Evolutionary conservation across 2,797 vertebrate species (phyloP).

Genomic region (Sebastes glaucus): DNA sequence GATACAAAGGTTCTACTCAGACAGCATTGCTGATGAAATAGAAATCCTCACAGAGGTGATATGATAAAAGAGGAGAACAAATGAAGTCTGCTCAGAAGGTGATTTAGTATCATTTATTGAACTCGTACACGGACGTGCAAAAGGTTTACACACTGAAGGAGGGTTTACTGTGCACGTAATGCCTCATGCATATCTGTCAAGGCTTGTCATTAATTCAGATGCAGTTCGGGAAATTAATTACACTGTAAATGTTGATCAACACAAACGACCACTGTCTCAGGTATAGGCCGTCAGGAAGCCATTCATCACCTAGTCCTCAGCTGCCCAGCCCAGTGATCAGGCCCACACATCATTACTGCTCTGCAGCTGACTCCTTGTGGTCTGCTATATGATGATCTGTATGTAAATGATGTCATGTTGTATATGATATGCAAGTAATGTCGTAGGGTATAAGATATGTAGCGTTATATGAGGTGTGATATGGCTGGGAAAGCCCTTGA

Average conservation of each 20-base stretch:
- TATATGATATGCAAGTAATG: background rate
- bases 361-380: background rate
- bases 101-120: background rate
- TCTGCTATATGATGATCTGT: background rate
- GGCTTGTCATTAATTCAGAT: conserved; percentile 44
- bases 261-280: conserved; percentile 25
- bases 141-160: conserved; percentile 6
- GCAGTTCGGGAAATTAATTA: conserved; percentile 49
- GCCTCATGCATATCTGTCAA: conserved; percentile 24
- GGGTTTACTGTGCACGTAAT: conserved; percentile 1
- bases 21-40: conserved; percentile 7
- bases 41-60: background rate
- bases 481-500: background rate
- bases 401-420: background rate
- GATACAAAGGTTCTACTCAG: background rate
- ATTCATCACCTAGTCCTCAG: conserved; percentile 31
- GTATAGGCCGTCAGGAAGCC: conserved; percentile 7
- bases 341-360: background rate
- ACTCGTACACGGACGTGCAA: background rate
- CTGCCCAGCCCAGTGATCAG: conserved; percentile 9
- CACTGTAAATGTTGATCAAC: conserved; percentile 62
- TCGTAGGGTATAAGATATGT: background rate
- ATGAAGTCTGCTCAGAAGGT: background rate
- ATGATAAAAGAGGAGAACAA: background rate
- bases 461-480: background rate